Evolutionary conservation across 2,113 vertebrate species (phyloP), one percentile per base, ranked within the genome.

Genomic region (Pollimyrus isidori): DNA sequence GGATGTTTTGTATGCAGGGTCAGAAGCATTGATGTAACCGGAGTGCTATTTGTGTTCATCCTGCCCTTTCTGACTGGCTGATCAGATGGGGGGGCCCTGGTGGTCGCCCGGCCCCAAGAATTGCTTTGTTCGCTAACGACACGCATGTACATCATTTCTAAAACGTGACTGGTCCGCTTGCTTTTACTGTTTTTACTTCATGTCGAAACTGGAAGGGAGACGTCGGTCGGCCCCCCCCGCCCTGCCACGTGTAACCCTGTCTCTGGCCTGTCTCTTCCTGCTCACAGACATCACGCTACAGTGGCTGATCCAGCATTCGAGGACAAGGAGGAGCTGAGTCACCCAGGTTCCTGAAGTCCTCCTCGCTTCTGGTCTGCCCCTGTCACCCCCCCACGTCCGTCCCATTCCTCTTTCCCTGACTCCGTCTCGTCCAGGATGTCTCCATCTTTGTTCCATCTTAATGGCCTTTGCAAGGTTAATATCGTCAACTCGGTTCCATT

Each of bases 271-370:
- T 48, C 45, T 48, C 17, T 84, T 42, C 58, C 7, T 69, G 7
- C 92, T 91, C 5, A 83, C 94, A 98, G 97, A 98, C 90, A 98
- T 98, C 94, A 98, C 97, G 94, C 95, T 98, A 96, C 97, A 98
- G 96, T 98, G 97, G 97, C 96, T 98, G 96, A 98, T 97, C 93
- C 97, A 98, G 92, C 97, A 98, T 92, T 97, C 97, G 30, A 97
- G 97, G 93, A 97, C 96, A 17, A 94, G 97, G 94, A 95, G 97
- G 90, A 97, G 97, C 21, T 50, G 7, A 0, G 90, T 46, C 42
- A 39, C 35, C 62, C 30, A 15, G 26, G 49, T 23, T 62, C 82
- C 88, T 39, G n/a, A 21, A 39, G 10, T 53, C 46, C n/a, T 13
- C 88, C 65, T 23, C 35, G 52, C 50, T n/a, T 45, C 46, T 56